Percentiles rank a stretch among this genome's conserved stretches.
Conservation (phyloP, 2,888 invertebrate genomes). For the Philereme vetulata region DNA sequence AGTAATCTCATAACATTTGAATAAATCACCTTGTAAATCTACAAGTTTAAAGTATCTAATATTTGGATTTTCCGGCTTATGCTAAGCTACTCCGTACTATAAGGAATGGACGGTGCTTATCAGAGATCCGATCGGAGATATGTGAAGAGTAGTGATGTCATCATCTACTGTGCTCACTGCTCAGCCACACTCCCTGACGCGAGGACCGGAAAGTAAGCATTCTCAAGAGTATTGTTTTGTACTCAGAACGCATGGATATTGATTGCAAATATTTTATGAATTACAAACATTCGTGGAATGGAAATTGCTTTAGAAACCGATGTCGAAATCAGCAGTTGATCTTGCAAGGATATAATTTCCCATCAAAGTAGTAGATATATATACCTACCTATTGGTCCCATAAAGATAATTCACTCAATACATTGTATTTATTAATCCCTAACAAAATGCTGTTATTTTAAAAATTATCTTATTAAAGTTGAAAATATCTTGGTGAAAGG, state of each 20-base stretch:
- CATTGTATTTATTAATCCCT: too few relatives aligned
- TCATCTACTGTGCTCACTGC: constrained; percentile 47
- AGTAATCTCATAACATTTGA: too few relatives aligned
- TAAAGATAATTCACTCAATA: too few relatives aligned
- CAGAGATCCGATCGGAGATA: constrained; percentile 70
- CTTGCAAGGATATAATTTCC: too few relatives aligned
- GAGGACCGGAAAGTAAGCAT: constrained; percentile 22
- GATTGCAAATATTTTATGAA: constrained; percentile 24
- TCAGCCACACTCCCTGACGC: constrained; percentile 39
- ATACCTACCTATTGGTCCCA: too few relatives aligned
- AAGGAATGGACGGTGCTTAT: constrained; percentile 47
- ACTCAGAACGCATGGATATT: constrained; percentile 20
- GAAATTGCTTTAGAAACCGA: too few relatives aligned
- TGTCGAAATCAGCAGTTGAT: neutral
- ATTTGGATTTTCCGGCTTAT: constrained; percentile 4
- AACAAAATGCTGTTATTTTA: too few relatives aligned
- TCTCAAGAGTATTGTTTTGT: constrained; percentile 25
- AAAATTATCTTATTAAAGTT: too few relatives aligned
- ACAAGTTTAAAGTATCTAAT: too few relatives aligned
- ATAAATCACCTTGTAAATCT: too few relatives aligned
- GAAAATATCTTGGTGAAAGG: too few relatives aligned
- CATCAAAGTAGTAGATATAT: too few relatives aligned
- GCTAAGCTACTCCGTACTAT: neutral
- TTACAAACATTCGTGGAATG: neutral
- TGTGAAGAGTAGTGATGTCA: constrained; percentile 58